These are phyloP conservation scores for Trinectes maculatus DNA, from an alignment of 2,113 vertebrate genomes.

Conservation along the genomic window DNA sequence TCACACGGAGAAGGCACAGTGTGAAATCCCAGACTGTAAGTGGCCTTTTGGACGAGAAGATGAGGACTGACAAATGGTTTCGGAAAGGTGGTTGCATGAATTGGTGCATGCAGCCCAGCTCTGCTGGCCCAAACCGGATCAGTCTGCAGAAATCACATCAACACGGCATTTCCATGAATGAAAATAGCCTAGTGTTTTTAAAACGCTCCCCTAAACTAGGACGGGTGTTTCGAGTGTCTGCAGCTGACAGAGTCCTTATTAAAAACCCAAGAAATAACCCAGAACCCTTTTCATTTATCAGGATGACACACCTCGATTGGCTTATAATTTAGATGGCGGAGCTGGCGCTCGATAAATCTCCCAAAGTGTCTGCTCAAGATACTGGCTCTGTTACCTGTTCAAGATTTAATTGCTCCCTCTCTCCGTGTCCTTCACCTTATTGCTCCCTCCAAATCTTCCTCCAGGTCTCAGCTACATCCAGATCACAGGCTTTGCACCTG, in stretches of 20 bases:
- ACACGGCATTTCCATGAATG: conserved; percentile 51
- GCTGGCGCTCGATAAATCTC: conserved; percentile 46
- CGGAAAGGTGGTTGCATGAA: conserved; percentile 26
- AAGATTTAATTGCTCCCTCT: conserved; percentile 36
- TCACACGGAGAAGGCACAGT: conserved; percentile 49
- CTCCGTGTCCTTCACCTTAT: conserved; percentile 25
- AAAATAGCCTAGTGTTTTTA: conserved; percentile 65
- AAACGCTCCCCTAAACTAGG: conserved; percentile 61
- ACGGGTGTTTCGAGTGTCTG: conserved; percentile 51
- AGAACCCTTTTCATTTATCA: conserved; percentile 55
- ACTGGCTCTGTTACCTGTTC: conserved; percentile 19
- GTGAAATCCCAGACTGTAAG: conserved; percentile 49
- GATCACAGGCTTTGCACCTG: conserved; percentile 72
- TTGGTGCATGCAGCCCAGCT: conserved; percentile 26
- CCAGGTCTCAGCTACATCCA: conserved; percentile 45
- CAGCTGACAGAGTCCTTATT: conserved; percentile 47
- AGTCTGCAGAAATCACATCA: conserved; percentile 20
- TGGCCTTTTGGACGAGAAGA: conserved; percentile 30
- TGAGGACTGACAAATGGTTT: conserved; percentile 21
- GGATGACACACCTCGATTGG: conserved; percentile 44
- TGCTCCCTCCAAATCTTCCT: conserved; percentile 36
- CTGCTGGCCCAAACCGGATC: conserved; percentile 1
- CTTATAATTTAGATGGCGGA: conserved; percentile 44
- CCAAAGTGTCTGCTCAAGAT: conserved; percentile 22
- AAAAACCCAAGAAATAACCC: conserved; percentile 66